Evolutionary conservation across 2,797 vertebrate species (phyloP), one percentile per base, ranked within the genome.

Genomic region (Pseudomugil gertrudae): DNA sequence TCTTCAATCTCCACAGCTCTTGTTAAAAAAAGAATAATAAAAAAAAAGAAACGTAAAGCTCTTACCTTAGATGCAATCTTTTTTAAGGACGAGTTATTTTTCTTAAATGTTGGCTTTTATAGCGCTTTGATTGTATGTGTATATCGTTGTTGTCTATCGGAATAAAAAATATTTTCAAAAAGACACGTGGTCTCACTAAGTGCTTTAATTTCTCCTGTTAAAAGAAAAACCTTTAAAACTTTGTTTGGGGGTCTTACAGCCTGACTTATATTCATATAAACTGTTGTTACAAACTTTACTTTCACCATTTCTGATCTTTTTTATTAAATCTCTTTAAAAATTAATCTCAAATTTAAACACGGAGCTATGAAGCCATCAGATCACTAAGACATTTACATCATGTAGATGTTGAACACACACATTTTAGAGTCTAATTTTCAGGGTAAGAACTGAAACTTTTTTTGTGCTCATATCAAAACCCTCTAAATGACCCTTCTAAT

Each of bases 41-140:
- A 21, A 50, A 33, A 51, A 79, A 75, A 43, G 40, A 89, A 93
- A 95, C 95, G 72, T 92, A 94, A 95, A 96, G 96, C 95, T 98
- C 96, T 98, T 97, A 94, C 91, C 94, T 95, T 98, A 98, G 96
- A 98, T 96, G 96, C 97, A 97, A 98, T 96, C 96, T 95, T 96
- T 98, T 99, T 98, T 98, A 96, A 95, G 96, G 95, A 99, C 95
- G 96, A 89, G 92, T 96, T 98, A 98, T 99, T 98, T 91, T 98
- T 98, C 96, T 95, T 97, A 98, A 96, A 95, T 97, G 97, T 98
- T 96, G 96, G 98, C 96, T 96, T 98, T 98, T 97, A 96, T 97
- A 96, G 95, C 95, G 98, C 97, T 97, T 97, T 95, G 80, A 96
- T 96, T 97, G 97, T 96, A 96, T 94, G 96, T 97, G 96, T 95